A percentile compares a stretch with the other conserved stretches of the same genome.
phyloP scores from a whole-genome alignment of 2,797 vertebrate genomes.

The Onychomys leucogaster region DNA sequence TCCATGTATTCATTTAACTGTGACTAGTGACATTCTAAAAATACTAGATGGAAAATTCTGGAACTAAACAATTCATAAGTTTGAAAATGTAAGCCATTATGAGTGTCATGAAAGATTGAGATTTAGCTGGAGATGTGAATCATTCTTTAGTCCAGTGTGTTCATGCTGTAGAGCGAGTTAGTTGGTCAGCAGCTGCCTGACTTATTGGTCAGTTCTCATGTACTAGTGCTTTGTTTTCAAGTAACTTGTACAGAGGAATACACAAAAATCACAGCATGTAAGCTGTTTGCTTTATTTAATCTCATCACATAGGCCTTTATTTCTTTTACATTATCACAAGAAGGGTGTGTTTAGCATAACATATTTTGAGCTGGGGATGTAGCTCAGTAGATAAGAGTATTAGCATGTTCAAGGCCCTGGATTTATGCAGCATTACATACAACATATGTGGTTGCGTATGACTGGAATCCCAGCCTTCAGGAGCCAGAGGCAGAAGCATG shows the following conservation, averaged over 20 bases:
- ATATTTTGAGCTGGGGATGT: neutral
- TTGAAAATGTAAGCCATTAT: neutral
- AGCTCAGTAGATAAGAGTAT: neutral
- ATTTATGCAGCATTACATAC: neutral
- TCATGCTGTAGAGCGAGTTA: too few relatives aligned
- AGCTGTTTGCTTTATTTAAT: neutral
- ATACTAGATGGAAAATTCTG: neutral
- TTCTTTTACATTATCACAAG: neutral
- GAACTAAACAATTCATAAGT: neutral
- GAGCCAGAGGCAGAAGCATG: neutral
- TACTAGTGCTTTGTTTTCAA: neutral
- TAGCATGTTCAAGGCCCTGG: neutral
- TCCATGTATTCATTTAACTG: neutral
- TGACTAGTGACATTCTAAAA: neutral
- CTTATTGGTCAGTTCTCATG: neutral
- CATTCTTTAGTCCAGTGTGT: neutral
- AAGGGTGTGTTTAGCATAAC: neutral
- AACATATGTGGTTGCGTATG: neutral
- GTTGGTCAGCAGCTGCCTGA: neutral
- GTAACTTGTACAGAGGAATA: neutral
- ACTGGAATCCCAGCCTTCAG: neutral
- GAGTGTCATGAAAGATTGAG: neutral
- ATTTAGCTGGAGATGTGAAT: neutral
- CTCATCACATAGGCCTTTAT: neutral
- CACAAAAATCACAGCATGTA: neutral